These are phyloP conservation scores for Ophonus ardosiacus DNA, from an alignment of 2,888 invertebrate species.

Conservation along the genomic window DNA sequence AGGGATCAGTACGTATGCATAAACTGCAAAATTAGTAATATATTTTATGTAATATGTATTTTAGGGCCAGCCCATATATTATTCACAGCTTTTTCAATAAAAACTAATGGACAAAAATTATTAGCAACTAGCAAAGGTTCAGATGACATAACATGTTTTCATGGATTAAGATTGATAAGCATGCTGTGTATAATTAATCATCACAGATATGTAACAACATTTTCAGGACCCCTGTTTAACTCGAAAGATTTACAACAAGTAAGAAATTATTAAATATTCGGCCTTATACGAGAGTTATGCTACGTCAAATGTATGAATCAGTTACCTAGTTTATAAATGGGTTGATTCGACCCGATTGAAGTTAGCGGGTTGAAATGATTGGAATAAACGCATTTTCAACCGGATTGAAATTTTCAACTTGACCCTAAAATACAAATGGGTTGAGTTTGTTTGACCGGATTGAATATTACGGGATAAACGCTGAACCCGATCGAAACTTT, in stretches of 20 bases:
- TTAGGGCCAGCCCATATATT: slow-evolving; percentile 65
- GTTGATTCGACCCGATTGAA: too few relatives aligned
- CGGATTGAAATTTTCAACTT: too few relatives aligned
- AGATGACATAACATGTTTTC: slow-evolving; percentile 74
- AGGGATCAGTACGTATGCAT: slow-evolving; percentile 64
- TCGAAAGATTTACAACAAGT: slow-evolving; percentile 57
- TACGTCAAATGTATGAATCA: too few relatives aligned
- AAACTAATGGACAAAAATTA: slow-evolving; percentile 75
- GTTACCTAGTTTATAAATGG: too few relatives aligned
- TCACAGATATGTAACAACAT: slow-evolving; percentile 72
- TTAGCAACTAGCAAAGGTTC: slow-evolving; percentile 72
- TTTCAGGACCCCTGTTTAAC: slow-evolving; percentile 67
- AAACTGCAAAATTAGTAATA: not conserved
- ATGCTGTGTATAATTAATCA: slow-evolving; percentile 77
- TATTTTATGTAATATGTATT: slow-evolving; percentile 4
- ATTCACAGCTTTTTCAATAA: slow-evolving; percentile 73
- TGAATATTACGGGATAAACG: too few relatives aligned
- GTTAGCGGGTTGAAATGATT: too few relatives aligned
- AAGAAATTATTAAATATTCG: not conserved
- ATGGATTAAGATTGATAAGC: slow-evolving; percentile 75
- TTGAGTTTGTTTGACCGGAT: too few relatives aligned
- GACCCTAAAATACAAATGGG: too few relatives aligned
- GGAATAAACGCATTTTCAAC: too few relatives aligned
- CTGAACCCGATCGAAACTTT: too few relatives aligned
- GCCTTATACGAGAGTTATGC: not conserved